Base-by-base conservation (phyloP, 37 sponge, comb jelly and placozoan genomes). In the Diacarnus erythraeanus region DNA sequence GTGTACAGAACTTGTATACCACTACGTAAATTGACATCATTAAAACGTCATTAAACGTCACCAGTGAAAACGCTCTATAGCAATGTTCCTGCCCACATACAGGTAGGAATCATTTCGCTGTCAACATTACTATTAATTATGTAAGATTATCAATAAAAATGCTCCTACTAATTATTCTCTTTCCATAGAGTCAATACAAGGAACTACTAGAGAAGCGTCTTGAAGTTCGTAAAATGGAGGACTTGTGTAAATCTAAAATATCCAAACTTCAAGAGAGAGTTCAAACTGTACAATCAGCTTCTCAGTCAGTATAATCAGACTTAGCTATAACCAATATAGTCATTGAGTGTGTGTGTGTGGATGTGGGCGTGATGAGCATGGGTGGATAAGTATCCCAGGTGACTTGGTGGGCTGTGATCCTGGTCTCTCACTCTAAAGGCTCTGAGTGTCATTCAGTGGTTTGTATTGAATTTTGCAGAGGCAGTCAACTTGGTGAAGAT, bases 221-320 rank as follows among this genome's bases (percentile, higher is more conserved):
- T 26, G 33, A 26, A 6, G 68, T 76, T n/a, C 20, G 43, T 18
- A 76, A 77, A 57, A 30, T 66, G 71, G 84, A 84, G 43, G 59
- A 60, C 6, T 35, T 59, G 29, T 84, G 84, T 71, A 84, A 76
- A 31, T 38, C 22, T 3, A n/a, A 40, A 30, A 71, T 69, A 0
- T 3, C 54, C n/a, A 39, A 39, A 2, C 70, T 84, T 3, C 27
- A 56, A 26, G 41, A 57, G 5, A 69, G 47, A 63, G n/a, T 84
- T 1, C 40, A 68, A 25, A 10, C n/a, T 20, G 21, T 76, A 39
- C 37, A 59, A 18, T 15, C 3, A 3, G 41, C 54, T 25, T 15
- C 42, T 25, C 2, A 47, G 76, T 75, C 39, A 56, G 69, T 41
- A n/a, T n/a, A n/a, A n/a, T n/a, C n/a, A n/a, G n/a, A n/a, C n/a